A percentile compares a stretch with the other conserved stretches of the same genome.
These are phyloP conservation scores for Sphaeridia pumilis DNA, from an alignment of 2,888 invertebrate species.

Conservation along the genomic window DNA sequence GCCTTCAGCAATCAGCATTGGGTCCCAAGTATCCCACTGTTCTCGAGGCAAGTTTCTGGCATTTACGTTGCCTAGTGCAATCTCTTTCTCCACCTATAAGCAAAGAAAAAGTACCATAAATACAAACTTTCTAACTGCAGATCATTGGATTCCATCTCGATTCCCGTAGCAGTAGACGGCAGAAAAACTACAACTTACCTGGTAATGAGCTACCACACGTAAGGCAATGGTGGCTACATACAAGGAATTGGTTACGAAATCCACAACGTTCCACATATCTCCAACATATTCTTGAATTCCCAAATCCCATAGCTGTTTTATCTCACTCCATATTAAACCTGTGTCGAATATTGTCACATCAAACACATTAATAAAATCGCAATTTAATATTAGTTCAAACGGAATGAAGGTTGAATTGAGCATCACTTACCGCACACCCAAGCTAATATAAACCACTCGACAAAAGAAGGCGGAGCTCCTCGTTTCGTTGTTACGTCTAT, in stretches of 20 bases:
- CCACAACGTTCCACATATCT: slow-evolving; percentile 99
- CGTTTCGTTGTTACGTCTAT: slow-evolving; percentile 57
- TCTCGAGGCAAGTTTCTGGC: slow-evolving; percentile 50
- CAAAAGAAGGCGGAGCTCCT: slow-evolving; percentile 82
- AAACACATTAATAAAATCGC: too few relatives aligned
- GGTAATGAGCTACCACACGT: slow-evolving; percentile 84
- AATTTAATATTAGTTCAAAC: too few relatives aligned
- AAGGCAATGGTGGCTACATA: slow-evolving; percentile 95
- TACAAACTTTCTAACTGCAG: too few relatives aligned
- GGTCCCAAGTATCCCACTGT: slow-evolving; percentile 97
- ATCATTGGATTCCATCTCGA: too few relatives aligned
- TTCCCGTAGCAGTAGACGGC: too few relatives aligned
- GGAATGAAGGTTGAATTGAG: too few relatives aligned
- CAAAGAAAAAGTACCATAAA: too few relatives aligned
- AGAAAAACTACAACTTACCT: slow-evolving; percentile 53
- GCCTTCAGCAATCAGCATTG: slow-evolving; percentile 90
- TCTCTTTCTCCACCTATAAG: slow-evolving; percentile 63
- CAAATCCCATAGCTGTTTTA: slow-evolving; percentile 97
- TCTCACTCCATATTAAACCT: slow-evolving; percentile 98
- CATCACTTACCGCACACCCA: slow-evolving; percentile 89
- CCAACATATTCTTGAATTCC: slow-evolving; percentile 91
- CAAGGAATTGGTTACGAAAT: slow-evolving; percentile 94
- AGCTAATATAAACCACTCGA: slow-evolving; percentile 89
- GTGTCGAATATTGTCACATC: too few relatives aligned
- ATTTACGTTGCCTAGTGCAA: slow-evolving; percentile 37